Evolutionary conservation across 2,113 vertebrate species (phyloP), one percentile per base, ranked within the genome.

Genomic region (Protobothrops flavoviridis): DNA sequence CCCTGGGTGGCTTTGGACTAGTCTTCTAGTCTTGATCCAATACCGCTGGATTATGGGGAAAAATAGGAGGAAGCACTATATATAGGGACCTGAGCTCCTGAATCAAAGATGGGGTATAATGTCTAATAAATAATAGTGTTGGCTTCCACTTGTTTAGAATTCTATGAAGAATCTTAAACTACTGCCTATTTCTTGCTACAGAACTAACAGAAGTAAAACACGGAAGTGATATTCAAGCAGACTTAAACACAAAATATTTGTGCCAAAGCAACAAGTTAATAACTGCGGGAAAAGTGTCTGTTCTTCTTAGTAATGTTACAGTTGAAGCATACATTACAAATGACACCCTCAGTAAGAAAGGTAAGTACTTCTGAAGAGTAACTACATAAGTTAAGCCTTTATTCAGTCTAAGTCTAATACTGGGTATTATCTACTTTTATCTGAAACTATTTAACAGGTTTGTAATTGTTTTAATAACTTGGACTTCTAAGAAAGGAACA

Each of bases 311-410:
- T 15, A 74, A 98, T 0, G 93, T 98, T 94, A 98, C 93, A 90
- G 94, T 99, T 96, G 98, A 99, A 97, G 99, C 99, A 0, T 99
- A 98, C 96, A 97, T 99, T 96, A 93, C 92, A 5, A 97, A 95
- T 48, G 95, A 94, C 85, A 98, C 95, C 94, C 95, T 99, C 81
- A 99, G 99, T 96, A 59, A 24, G 17, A 96, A 97, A 90, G 98
- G 99, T 99, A 97, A 92, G 97, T 94, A 53, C n/a, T 85, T 85
- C 33, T 45, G 43, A 11, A 33, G 56, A 50, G 29, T 57, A 64
- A 7, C 7, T 33, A 6, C 33, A 20, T n/a, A 86, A 59, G 29
- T n/a, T n/a, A 52, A 33, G 1, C 64, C 3, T 88, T 81, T 23
- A 69, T 2, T n/a, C 20, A 50, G 8, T 26, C 23, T 11, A 50